Percentiles rank a stretch among this genome's conserved stretches.
These are phyloP conservation scores for Siniperca knerii DNA, from an alignment of 2,113 vertebrate genomes.

Conservation along the genomic window DNA sequence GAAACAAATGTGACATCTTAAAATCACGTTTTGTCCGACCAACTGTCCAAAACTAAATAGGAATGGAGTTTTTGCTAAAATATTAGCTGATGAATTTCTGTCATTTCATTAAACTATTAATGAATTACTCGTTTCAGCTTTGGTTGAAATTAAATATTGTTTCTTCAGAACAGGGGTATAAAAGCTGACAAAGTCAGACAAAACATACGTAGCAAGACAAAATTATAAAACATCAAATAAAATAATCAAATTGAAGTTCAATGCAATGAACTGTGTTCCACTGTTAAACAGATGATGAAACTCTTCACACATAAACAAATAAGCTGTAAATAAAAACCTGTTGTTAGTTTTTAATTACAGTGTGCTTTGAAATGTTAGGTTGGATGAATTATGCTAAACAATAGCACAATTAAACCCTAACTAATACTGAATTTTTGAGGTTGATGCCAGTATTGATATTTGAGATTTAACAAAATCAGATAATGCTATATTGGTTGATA, in stretches of 20 bases:
- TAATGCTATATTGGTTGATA: not conserved
- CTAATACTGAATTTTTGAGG: not conserved
- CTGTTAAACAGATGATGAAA: not conserved
- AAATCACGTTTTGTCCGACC: not conserved
- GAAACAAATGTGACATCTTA: not conserved
- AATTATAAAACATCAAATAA: not conserved
- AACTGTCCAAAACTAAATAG: not conserved
- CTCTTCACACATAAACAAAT: not conserved
- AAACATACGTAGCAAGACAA: not conserved
- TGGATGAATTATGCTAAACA: not conserved
- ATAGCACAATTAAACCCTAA: not conserved
- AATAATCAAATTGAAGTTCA: not conserved
- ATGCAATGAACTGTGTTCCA: not conserved
- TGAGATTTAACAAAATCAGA: not conserved
- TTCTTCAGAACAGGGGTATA: not conserved
- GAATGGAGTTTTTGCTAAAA: not conserved
- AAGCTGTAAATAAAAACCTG: not conserved
- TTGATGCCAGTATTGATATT: not conserved
- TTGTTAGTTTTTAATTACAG: not conserved
- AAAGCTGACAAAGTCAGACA: not conserved
- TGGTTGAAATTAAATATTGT: not conserved
- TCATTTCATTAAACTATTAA: not conserved
- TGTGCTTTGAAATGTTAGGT: not conserved
- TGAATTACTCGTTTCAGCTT: not conserved
- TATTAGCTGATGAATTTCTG: not conserved